Evolutionary conservation across 2,113 vertebrate genomes (phyloP).

Genomic region (Oryzias curvinotus): DNA sequence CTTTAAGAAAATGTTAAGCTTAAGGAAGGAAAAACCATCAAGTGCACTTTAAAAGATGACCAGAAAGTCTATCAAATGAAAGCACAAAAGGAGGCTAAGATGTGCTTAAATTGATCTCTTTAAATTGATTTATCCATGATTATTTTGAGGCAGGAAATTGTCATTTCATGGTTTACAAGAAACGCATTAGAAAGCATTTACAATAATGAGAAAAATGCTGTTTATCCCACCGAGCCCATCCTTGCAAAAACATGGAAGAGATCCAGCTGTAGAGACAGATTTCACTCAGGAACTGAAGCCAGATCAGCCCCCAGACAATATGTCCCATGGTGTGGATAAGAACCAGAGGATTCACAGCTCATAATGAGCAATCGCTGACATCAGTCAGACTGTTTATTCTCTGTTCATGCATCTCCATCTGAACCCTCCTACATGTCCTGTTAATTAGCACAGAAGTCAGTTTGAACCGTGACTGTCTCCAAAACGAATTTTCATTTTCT

Average conservation of each 20-base stretch:
- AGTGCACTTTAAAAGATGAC: no score
- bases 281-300: neutral
- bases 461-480: neutral
- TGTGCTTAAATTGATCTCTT: no score
- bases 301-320: neutral
- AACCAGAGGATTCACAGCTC: constrained; percentile 10
- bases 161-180: neutral
- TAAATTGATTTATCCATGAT: neutral
- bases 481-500: constrained; percentile 3
- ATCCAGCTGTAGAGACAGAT: neutral
- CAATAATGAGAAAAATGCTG: neutral
- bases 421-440: neutral
- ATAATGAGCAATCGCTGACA: neutral
- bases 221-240: neutral
- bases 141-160: neutral
- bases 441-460: neutral
- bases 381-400: neutral
- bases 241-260: neutral
- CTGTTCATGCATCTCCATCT: neutral
- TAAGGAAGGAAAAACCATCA: no score
- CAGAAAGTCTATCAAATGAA: neutral
- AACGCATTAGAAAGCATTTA: neutral
- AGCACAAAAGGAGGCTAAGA: neutral
- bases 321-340: neutral
- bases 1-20: no score